Base-by-base conservation (phyloP, 2,888 invertebrate species). In the Eubasilissa splendida region DNA sequence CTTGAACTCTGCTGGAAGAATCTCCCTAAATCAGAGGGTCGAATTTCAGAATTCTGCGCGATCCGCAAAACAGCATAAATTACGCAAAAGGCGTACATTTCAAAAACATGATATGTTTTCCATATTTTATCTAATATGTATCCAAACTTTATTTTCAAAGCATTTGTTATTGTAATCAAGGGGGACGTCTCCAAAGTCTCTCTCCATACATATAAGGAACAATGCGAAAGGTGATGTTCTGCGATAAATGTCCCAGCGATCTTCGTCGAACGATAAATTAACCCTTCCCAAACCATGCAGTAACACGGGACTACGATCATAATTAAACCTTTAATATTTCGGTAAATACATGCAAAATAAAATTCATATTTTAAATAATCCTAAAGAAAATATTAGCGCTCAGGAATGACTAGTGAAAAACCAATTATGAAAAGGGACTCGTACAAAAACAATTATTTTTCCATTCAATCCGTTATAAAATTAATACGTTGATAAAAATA, bases 1-100 rank as follows among this genome's bases (percentile, higher is more conserved):
- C 63, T 33, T 70, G 22, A 4, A 63, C 42, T 2, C 71, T 65
- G 11, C 68, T 59, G 31, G 71, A 60, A 33, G 63, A 76, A 9
- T 76, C 58, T n/a, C 74, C 74, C 42, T 14, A 33, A 50, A 50
- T n/a, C 8, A 80, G 14, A 9, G 59, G 54, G 14, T 80, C 50
- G 10, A 71, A 76, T 53, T 42, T 76, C 0, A 80, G 4, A 11
- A 80, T 33, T 11, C 14, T 76, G 11, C 14, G 31, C 50, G 33
- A 22, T 0, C 66, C 71, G 53, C 80, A 80, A 12, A 80, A 54
- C 31, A 60, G 59, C 33, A 76, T 14, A 80, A 53, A n/a, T n/a
- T n/a, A n/a, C n/a, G n/a, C n/a, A n/a, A 56, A 22, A 65, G 42
- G 76, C n/a, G 60, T 42, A 71, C n/a, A 76, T 52, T 12, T 76